Evolutionary conservation across 1,140 invertebrate species (phyloP).

Genomic region (Drosophila subobscura): DNA sequence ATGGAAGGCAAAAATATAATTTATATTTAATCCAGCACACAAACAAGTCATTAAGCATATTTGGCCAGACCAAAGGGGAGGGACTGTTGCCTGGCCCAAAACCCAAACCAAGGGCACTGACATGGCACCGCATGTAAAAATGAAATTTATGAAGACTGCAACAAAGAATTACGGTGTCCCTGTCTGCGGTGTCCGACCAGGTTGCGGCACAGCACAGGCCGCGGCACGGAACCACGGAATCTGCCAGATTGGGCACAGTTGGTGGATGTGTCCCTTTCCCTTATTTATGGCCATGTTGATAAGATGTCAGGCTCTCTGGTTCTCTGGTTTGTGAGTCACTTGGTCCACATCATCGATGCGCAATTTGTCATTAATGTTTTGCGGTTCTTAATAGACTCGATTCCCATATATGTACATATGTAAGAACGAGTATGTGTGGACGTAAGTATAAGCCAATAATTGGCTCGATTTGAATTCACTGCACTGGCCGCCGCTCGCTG

Average conservation of each 20-base stretch:
- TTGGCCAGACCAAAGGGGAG: conserved; percentile 25
- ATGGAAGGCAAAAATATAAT: conserved; percentile 64
- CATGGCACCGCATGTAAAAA: conserved; percentile 59
- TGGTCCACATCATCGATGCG: conserved; percentile 28
- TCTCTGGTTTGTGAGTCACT: conserved; percentile 60
- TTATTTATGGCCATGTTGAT: conserved; percentile 72
- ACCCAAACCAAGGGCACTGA: conserved; percentile 28
- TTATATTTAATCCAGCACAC: conserved; percentile 77
- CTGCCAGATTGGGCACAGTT: conserved; percentile 5
- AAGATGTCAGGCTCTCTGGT: conserved; percentile 54
- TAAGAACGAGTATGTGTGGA: no score
- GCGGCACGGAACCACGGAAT: conserved; percentile 30
- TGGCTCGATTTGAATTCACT: conserved; percentile 56
- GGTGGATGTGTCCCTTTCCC: conserved; percentile 30
- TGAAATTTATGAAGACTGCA: conserved; percentile 79
- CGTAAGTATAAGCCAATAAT: conserved; percentile 15
- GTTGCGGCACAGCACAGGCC: neutral
- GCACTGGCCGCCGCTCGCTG: conserved; percentile 28
- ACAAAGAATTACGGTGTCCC: conserved; percentile 63
- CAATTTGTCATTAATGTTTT: conserved; percentile 60
- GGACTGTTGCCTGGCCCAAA: conserved; percentile 6
- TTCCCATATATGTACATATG: neutral
- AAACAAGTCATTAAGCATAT: conserved; percentile 77
- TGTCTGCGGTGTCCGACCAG: neutral
- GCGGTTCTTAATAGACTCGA: conserved; percentile 39